Percentiles rank a stretch among this genome's conserved stretches.
phyloP scores from a whole-genome alignment of 2,888 invertebrate genomes.

The Strigamia crassipes region DNA sequence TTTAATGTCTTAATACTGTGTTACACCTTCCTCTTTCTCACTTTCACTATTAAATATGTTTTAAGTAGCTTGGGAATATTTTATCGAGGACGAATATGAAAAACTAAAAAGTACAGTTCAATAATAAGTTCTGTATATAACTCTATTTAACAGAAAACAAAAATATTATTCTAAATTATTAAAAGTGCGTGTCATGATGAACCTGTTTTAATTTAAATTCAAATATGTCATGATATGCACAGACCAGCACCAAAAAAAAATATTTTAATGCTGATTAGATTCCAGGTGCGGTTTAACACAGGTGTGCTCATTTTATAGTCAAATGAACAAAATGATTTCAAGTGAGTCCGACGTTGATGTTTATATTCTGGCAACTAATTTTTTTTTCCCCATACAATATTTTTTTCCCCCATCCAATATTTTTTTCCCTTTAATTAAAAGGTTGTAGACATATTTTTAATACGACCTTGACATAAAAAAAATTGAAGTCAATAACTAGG shows the following conservation, averaged over 20 bases:
- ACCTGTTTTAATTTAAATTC: constrained; percentile 10
- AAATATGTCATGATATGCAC: constrained; percentile 8
- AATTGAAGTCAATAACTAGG: background rate
- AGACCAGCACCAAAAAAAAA: background rate
- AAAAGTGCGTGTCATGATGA: background rate
- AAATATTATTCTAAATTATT: background rate
- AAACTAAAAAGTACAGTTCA: background rate
- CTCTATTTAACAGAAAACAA: background rate
- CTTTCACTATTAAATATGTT: background rate
- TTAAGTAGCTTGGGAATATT: constrained; percentile 2
- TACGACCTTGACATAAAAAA: background rate
- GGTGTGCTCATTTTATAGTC: constrained; percentile 32
- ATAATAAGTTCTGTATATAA: background rate
- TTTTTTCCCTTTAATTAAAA: background rate
- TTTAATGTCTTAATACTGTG: background rate
- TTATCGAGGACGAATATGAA: background rate
- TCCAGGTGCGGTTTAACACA: constrained; percentile 27
- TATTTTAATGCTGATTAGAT: background rate
- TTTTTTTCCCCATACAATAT: background rate
- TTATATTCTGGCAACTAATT: background rate
- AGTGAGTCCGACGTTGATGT: background rate
- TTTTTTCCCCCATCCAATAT: background rate
- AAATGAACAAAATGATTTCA: constrained; percentile 4
- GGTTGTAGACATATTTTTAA: background rate
- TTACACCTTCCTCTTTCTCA: constrained; percentile 4